Conservation (phyloP, 2,797 vertebrate genomes). For the Parauchenoglanis punctatus region DNA sequence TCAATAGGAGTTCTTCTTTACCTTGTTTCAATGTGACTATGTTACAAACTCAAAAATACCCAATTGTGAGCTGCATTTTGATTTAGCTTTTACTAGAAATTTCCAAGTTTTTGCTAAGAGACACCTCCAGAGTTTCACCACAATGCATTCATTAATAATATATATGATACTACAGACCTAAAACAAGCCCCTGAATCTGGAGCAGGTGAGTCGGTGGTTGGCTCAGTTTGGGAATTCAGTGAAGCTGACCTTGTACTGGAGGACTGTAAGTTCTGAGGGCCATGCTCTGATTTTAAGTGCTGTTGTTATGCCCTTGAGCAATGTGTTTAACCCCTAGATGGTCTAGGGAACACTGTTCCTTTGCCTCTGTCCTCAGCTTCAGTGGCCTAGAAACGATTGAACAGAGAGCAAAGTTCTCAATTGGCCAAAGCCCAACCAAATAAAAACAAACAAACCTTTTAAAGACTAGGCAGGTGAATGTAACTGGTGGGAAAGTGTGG, state of each 20-base stretch:
- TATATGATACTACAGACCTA: neutral
- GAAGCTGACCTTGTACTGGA: slow-evolving; percentile 25
- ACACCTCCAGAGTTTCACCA: neutral
- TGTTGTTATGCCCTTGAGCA: neutral
- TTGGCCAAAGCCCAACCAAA: neutral
- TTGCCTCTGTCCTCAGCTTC: neutral
- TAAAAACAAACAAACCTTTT: neutral
- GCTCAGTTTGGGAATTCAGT: neutral
- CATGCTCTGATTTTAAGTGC: slow-evolving; percentile 5
- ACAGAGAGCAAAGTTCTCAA: neutral
- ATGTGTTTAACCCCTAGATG: slow-evolving; percentile 24
- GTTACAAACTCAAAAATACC: neutral
- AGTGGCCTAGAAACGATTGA: neutral
- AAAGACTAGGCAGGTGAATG: neutral
- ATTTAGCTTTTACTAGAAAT: neutral
- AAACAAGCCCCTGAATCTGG: neutral
- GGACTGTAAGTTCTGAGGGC: slow-evolving; percentile 2
- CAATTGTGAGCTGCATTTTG: neutral
- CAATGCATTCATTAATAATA: slow-evolving; percentile 7
- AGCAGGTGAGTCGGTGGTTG: slow-evolving; percentile 2
- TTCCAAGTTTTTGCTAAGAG: too few species aligned
- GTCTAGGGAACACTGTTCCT: neutral
- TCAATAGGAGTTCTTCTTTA: slow-evolving; percentile 14
- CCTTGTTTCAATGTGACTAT: slow-evolving; percentile 12
- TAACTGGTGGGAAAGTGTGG: neutral